phyloP scores from a whole-genome alignment of 2,797 vertebrate species.

The Cyprinella venusta region DNA sequence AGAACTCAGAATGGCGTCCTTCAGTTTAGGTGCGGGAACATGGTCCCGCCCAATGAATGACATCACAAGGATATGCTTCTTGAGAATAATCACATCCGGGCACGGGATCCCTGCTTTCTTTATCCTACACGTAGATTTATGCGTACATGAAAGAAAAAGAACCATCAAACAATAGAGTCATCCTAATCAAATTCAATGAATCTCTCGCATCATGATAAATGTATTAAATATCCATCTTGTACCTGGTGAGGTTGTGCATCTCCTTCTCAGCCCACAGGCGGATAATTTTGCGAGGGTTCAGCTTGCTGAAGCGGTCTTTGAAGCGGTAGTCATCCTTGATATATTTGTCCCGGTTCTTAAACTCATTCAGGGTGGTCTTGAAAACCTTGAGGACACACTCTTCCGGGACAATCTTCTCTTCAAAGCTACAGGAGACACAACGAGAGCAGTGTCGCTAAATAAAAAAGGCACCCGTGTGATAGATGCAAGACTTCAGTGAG shows the following conservation, averaged over 20 bases:
- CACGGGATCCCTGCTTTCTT: constrained; percentile 90
- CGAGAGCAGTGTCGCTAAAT: background rate
- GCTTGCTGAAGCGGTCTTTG: constrained; percentile 95
- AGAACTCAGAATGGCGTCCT: constrained; percentile 82
- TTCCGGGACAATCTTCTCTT: constrained; percentile 82
- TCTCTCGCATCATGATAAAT: too few relatives aligned
- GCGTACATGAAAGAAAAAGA: constrained; percentile 6
- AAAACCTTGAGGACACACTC: constrained; percentile 98
- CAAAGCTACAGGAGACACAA: constrained; percentile 67
- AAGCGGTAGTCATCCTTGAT: constrained; percentile 99
- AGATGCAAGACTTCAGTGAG: background rate
- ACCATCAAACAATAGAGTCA: background rate
- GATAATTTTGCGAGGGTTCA: constrained; percentile 96
- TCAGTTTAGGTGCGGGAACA: constrained; percentile 92
- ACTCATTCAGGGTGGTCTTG: constrained; percentile 98
- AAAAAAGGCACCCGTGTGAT: background rate
- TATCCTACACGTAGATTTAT: constrained; percentile 80
- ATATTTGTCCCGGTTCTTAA: constrained; percentile 96
- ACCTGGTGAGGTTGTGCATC: constrained; percentile 94
- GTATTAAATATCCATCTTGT: background rate
- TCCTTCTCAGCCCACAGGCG: constrained; percentile 99
- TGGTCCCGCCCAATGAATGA: constrained; percentile 96
- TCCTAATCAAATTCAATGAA: background rate
- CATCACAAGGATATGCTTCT: constrained; percentile 97
- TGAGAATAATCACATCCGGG: constrained; percentile 89